Evolutionary conservation across 2,113 vertebrate genomes (phyloP), one percentile per base, ranked within the genome.

Genomic region (Tricholaema leucomelas): DNA sequence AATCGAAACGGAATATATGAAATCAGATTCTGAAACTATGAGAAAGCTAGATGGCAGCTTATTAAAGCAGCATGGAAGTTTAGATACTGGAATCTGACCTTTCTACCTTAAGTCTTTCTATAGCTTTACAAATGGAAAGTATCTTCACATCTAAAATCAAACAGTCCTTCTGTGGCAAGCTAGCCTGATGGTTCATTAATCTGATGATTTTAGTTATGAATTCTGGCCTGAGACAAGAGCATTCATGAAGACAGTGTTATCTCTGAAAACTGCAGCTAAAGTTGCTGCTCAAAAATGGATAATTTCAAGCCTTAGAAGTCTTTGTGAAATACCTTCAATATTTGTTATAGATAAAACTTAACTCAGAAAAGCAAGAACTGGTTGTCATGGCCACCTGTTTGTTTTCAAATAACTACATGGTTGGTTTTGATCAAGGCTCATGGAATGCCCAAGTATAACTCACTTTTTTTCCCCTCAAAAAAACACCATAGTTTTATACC

Each of bases 171-270:
- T 74, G 30, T 55, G 79, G 27, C 38, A 93, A 87, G 25, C 14
- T 50, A 56, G 30, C 12, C 55, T 67, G 35, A 65, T 78, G n/a
- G 30, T 60, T 65, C 17, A 65, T 58, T 90, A 79, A 60, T 67
- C 31, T 46, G 18, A 4, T 81, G 64, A 40, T 72, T 85, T 66
- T 91, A 97, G 97, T 96, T 92, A 98, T 97, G 91, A 98, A 95
- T 90, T 98, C 97, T 97, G 98, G 79, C 97, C 98, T 27, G 98
- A 97, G 70, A 98, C 98, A 88, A 98, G 97, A 24, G 93, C 92
- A 87, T 98, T 98, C 86, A 98, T 96, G 30, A 92, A 98, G 46
- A 97, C 95, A 71, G 97, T 98, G 17, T 97, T 97, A n/a, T 96
- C 96, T 95, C 98, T 97, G 74, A 97, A 98, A 40, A 98, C 95